These are phyloP conservation scores for Ascidia mentula DNA, from an alignment of 23 tunicate species.

Conservation along the genomic window DNA sequence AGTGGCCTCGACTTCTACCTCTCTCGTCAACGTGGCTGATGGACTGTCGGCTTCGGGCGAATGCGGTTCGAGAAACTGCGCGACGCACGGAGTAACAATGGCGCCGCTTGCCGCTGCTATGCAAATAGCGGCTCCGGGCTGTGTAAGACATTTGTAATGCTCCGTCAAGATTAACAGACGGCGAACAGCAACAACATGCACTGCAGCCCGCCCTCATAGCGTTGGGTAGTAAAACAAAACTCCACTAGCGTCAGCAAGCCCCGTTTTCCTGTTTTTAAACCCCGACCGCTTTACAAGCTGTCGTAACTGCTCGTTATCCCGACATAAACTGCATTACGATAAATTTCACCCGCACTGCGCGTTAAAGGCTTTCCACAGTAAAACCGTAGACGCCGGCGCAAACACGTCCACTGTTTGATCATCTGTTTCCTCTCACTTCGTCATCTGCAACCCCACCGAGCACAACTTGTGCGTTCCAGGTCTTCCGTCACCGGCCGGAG, in stretches of 20 bases:
- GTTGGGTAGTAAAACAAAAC: too few species aligned
- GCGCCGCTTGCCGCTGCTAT: background rate
- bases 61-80: too few species aligned
- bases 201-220: too few species aligned
- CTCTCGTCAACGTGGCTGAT: too few species aligned
- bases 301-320: background rate
- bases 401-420: background rate
- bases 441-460: background rate
- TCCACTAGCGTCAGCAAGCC: background rate
- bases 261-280: too few species aligned
- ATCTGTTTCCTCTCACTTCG: background rate
- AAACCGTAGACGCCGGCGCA: slow-evolving; percentile 8
- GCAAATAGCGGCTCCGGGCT: background rate
- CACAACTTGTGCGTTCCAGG: background rate
- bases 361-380: background rate
- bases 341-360: background rate
- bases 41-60: too few species aligned
- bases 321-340: background rate
- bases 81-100: too few species aligned
- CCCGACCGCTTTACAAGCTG: background rate
- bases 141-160: slow-evolving; percentile 6
- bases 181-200: too few species aligned
- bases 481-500: background rate
- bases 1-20: too few species aligned
- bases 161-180: background rate